These are phyloP conservation scores for Acleris literana DNA, from an alignment of 2,888 invertebrate genomes.

Conservation along the genomic window DNA sequence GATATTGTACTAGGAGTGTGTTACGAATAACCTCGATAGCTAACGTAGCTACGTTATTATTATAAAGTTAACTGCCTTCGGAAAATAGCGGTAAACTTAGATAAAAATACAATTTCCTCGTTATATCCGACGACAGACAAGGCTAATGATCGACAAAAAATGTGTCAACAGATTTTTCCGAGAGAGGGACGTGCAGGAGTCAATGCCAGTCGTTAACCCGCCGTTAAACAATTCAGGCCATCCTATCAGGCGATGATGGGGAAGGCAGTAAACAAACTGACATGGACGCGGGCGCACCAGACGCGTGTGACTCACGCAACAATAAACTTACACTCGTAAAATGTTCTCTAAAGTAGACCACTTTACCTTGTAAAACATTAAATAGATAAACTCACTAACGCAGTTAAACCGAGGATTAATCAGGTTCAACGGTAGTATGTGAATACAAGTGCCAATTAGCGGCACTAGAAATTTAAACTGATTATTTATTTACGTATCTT, in stretches of 20 bases:
- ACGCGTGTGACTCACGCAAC: slow-evolving; percentile 60
- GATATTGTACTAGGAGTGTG: slow-evolving; percentile 7
- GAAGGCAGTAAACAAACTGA: slow-evolving; percentile 56
- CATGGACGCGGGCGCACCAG: slow-evolving; percentile 50
- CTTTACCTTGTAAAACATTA: slow-evolving; percentile 14
- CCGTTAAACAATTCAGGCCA: slow-evolving; percentile 69
- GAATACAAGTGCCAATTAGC: slow-evolving; percentile 18
- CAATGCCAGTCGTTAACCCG: slow-evolving; percentile 74
- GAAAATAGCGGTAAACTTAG: slow-evolving; percentile 3
- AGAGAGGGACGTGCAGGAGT: slow-evolving; percentile 56
- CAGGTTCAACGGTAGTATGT: slow-evolving; percentile 5
- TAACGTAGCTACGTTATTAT: background rate
- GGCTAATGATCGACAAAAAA: slow-evolving; percentile 47
- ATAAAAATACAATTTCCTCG: slow-evolving; percentile 14
- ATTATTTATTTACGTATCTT: slow-evolving; percentile 50
- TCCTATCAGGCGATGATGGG: slow-evolving; percentile 60
- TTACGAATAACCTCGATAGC: slow-evolving; percentile 23
- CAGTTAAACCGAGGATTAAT: slow-evolving; percentile 16
- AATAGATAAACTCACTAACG: slow-evolving; percentile 6
- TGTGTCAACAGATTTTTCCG: slow-evolving; percentile 60
- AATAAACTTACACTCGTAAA: slow-evolving; percentile 32
- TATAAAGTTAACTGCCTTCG: background rate
- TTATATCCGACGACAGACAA: slow-evolving; percentile 40
- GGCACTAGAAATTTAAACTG: slow-evolving; percentile 11
- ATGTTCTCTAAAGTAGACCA: slow-evolving; percentile 24